Evolutionary conservation across 2,797 vertebrate species (phyloP).

Genomic region (Oryzias sinensis): DNA sequence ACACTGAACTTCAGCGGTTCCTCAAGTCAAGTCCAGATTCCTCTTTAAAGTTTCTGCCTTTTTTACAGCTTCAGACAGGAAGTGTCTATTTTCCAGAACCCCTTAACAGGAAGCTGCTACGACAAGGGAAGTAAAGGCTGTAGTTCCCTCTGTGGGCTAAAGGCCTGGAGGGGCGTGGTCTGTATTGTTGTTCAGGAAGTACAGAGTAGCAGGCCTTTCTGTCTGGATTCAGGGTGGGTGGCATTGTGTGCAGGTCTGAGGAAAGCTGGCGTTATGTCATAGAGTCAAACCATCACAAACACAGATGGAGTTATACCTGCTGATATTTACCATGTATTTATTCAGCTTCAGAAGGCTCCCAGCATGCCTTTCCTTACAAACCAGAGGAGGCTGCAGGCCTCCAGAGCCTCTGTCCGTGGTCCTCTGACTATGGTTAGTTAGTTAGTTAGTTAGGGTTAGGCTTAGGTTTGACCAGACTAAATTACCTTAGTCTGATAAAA

Average conservation of each 20-base stretch:
- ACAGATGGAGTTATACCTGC: conserved; percentile 5
- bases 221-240: conserved; percentile 53
- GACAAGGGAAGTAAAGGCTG: conserved; percentile 69
- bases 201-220: conserved; percentile 61
- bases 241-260: conserved; percentile 48
- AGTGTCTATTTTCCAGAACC: conserved; percentile 66
- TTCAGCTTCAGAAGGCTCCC: conserved; percentile 1
- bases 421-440: too few species aligned
- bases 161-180: conserved; percentile 50
- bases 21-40: conserved; percentile 5
- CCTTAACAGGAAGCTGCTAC: conserved; percentile 69
- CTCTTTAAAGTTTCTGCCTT: conserved; percentile 13
- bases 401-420: conserved; percentile 57
- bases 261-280: conserved; percentile 49
- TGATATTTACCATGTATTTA: conserved; percentile 32
- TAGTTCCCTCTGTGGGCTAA: conserved; percentile 45
- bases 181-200: conserved; percentile 79
- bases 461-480: conserved; percentile 12
- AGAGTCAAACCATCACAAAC: conserved; percentile 19
- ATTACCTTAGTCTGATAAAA: conserved; percentile 60
- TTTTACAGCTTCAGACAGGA: conserved; percentile 61
- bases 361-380: conserved; percentile 18
- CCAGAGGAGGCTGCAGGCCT: conserved; percentile 33
- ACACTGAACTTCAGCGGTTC: neutral
- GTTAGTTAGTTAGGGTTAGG: too few species aligned